phyloP scores from a whole-genome alignment of 2,797 vertebrate genomes.

The Nannoperca australis region DNA sequence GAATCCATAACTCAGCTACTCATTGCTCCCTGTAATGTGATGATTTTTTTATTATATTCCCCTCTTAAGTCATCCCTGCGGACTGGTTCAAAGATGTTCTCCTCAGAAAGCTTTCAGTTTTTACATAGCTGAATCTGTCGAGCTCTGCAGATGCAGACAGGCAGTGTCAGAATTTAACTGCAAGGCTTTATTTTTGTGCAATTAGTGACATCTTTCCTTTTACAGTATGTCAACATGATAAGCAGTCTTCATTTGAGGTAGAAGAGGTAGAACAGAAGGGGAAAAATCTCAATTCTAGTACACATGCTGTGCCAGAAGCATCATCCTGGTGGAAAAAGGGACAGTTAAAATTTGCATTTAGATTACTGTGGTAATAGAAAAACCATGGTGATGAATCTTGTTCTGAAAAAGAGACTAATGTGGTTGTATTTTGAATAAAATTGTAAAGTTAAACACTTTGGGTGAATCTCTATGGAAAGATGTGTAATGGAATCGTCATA shows the following conservation, averaged over 20 bases:
- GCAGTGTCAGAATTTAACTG: constrained; percentile 17
- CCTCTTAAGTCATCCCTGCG: constrained; percentile 19
- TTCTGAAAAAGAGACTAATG: constrained; percentile 80
- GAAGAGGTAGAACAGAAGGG: constrained; percentile 53
- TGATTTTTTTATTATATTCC: constrained; percentile 10
- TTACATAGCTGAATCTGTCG: not conserved
- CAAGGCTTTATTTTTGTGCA: constrained; percentile 35
- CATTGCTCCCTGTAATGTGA: constrained; percentile 13
- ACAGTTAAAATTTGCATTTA: constrained; percentile 89
- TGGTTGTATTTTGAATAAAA: constrained; percentile 82
- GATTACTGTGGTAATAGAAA: constrained; percentile 89
- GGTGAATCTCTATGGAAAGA: constrained; percentile 62
- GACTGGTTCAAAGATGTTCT: constrained; percentile 6
- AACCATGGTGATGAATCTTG: constrained; percentile 81
- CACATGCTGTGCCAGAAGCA: constrained; percentile 77
- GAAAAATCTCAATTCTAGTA: constrained; percentile 70
- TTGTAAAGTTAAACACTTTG: constrained; percentile 77
- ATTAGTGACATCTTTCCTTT: constrained; percentile 49
- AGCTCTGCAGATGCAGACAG: not conserved
- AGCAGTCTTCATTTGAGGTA: constrained; percentile 64
- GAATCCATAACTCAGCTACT: constrained; percentile 23
- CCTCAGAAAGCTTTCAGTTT: constrained; percentile 7
- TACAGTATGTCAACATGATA: constrained; percentile 63
- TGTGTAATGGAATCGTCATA: constrained; percentile 54
- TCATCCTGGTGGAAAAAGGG: constrained; percentile 76